phyloP scores from a whole-genome alignment of 2,888 invertebrate species.

The Eupeodes luniger region DNA sequence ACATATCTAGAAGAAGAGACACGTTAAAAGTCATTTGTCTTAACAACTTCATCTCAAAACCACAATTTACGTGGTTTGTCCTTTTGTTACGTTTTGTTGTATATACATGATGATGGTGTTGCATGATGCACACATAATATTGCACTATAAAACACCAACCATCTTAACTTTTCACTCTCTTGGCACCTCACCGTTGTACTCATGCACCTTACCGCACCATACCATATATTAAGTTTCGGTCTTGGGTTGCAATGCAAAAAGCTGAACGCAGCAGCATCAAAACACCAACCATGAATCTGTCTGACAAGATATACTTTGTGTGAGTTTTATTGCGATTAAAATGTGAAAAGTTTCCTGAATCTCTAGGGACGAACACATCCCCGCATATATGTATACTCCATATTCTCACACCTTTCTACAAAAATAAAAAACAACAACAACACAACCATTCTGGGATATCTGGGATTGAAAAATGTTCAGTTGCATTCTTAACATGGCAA shows the following conservation, averaged over 20 bases:
- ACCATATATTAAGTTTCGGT: not conserved
- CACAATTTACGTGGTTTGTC: slow-evolving; percentile 50
- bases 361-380: slow-evolving; percentile 26
- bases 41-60: slow-evolving; percentile 57
- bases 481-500: slow-evolving; percentile 26
- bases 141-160: slow-evolving; percentile 17
- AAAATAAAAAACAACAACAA: slow-evolving; percentile 4
- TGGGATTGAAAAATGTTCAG: slow-evolving; percentile 40
- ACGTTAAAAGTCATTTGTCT: slow-evolving; percentile 67
- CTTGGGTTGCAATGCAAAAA: slow-evolving; percentile 19
- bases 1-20: not conserved
- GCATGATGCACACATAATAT: slow-evolving; percentile 27
- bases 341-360: slow-evolving; percentile 67
- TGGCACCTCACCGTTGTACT: not conserved
- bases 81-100: slow-evolving; percentile 12
- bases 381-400: slow-evolving; percentile 33
- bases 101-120: not conserved
- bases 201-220: not conserved
- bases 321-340: slow-evolving; percentile 73
- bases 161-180: slow-evolving; percentile 57
- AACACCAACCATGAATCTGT: slow-evolving; percentile 52
- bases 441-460: slow-evolving; percentile 27
- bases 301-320: slow-evolving; percentile 61
- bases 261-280: slow-evolving; percentile 13
- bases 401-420: not conserved